A percentile compares a stretch with the other conserved stretches of the same genome.
These are phyloP conservation scores for Stenodera caucasica DNA, from an alignment of 2,888 invertebrate species.

Conservation along the genomic window DNA sequence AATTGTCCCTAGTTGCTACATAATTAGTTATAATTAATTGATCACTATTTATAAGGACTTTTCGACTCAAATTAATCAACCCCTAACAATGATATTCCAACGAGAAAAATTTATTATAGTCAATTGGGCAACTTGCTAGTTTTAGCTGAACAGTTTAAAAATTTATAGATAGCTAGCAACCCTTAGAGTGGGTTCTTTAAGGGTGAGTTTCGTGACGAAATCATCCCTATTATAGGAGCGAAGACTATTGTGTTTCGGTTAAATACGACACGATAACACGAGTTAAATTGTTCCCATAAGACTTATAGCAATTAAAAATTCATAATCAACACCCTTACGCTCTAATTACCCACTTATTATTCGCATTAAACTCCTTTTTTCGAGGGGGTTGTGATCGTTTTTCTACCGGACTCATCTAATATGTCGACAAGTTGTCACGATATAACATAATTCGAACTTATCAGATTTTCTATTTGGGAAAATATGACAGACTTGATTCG, in stretches of 20 bases:
- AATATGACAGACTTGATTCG: too few species aligned
- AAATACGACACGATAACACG: not conserved
- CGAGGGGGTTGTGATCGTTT: too few species aligned
- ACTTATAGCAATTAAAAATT: slow-evolving; percentile 1
- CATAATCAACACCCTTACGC: not conserved
- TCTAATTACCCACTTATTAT: slow-evolving; percentile 5
- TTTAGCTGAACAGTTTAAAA: slow-evolving; percentile 17
- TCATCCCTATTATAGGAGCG: too few species aligned
- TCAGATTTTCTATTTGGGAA: too few species aligned
- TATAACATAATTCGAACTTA: not conserved
- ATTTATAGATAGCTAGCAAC: slow-evolving; percentile 14
- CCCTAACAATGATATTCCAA: too few species aligned
- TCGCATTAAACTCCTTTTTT: slow-evolving; percentile 10
- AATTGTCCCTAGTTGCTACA: too few species aligned
- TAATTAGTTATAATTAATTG: too few species aligned
- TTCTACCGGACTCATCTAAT: too few species aligned
- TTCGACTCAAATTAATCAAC: too few species aligned
- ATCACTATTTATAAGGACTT: too few species aligned
- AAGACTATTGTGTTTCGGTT: not conserved
- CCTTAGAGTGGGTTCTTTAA: not conserved
- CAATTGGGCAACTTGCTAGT: slow-evolving; percentile 16
- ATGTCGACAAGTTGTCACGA: too few species aligned
- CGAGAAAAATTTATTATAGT: too few species aligned
- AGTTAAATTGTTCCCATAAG: not conserved
- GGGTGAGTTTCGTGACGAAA: not conserved